A percentile compares a stretch with the other conserved stretches of the same genome.
Conservation (phyloP, 2,888 invertebrate species). For the Cremastinae sp. region DNA sequence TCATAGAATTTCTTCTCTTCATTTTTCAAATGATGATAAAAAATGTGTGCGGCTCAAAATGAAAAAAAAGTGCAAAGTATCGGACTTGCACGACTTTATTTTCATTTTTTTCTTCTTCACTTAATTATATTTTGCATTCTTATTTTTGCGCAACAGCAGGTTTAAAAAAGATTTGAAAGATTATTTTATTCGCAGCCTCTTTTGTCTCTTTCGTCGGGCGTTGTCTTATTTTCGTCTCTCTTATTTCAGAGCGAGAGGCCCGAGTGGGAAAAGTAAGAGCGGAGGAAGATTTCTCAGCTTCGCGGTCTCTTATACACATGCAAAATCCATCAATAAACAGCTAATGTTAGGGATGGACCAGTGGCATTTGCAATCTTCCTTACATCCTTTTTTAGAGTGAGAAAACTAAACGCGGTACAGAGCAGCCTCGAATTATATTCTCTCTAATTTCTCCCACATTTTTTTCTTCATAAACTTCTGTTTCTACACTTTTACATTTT, state of each 20-base stretch:
- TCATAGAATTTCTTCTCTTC: too few species aligned
- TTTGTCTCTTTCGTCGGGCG: slow-evolving; percentile 46
- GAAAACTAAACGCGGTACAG: slow-evolving; percentile 23
- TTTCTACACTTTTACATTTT: too few species aligned
- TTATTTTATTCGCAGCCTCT: not conserved
- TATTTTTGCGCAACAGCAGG: too few species aligned
- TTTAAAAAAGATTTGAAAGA: not conserved
- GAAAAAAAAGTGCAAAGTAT: too few species aligned
- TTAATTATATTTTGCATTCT: too few species aligned
- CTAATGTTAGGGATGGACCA: slow-evolving; percentile 59
- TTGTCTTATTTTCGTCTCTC: slow-evolving; percentile 16
- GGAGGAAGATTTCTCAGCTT: slow-evolving; percentile 37
- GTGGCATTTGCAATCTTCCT: slow-evolving; percentile 63
- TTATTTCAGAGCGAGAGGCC: not conserved
- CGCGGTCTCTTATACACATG: not conserved
- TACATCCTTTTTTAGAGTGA: slow-evolving; percentile 29
- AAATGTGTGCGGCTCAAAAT: too few species aligned
- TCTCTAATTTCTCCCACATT: not conserved
- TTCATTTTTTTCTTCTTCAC: not conserved
- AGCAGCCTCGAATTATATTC: slow-evolving; percentile 31
- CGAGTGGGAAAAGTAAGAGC: slow-evolving; percentile 41
- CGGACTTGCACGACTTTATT: too few species aligned
- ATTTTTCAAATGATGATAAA: too few species aligned
- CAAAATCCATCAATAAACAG: slow-evolving; percentile 25
- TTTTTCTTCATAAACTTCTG: not conserved